Evolutionary conservation across 1,140 invertebrate species (phyloP).

Genomic region (Nasonia longicornis): DNA sequence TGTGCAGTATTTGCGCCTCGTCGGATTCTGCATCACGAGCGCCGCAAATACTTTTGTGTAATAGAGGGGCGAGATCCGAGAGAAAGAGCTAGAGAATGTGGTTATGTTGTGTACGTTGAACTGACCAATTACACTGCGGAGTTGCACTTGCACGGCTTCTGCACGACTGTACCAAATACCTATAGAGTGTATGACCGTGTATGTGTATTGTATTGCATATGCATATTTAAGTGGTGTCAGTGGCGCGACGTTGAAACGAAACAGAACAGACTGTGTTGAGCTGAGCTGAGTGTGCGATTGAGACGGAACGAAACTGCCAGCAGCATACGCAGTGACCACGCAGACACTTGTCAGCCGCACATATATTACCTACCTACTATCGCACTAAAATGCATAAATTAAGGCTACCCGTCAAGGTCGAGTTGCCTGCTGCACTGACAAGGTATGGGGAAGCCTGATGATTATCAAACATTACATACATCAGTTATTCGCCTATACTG

Average conservation of each 20-base stretch:
- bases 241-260: background rate
- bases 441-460: conserved; percentile 63
- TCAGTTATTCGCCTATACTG: too few relatives aligned
- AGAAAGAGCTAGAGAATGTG: conserved; percentile 1
- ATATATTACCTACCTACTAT: background rate
- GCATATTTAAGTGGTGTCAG: too few relatives aligned
- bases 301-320: background rate
- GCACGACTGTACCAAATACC: too few relatives aligned
- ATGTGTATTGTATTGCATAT: too few relatives aligned
- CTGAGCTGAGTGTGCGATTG: background rate
- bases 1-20: background rate
- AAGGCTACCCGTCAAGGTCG: conserved; percentile 64
- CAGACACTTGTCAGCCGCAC: background rate
- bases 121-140: background rate
- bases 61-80: background rate
- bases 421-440: conserved; percentile 64
- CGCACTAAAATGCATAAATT: conserved; percentile 62
- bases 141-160: background rate
- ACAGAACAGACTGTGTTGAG: background rate
- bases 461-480: conserved; percentile 37
- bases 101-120: background rate
- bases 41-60: background rate
- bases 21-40: background rate
- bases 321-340: background rate
- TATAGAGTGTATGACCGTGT: too few relatives aligned